Conservation (phyloP, 1,140 invertebrate genomes). For the Drosophila seguyi region DNA sequence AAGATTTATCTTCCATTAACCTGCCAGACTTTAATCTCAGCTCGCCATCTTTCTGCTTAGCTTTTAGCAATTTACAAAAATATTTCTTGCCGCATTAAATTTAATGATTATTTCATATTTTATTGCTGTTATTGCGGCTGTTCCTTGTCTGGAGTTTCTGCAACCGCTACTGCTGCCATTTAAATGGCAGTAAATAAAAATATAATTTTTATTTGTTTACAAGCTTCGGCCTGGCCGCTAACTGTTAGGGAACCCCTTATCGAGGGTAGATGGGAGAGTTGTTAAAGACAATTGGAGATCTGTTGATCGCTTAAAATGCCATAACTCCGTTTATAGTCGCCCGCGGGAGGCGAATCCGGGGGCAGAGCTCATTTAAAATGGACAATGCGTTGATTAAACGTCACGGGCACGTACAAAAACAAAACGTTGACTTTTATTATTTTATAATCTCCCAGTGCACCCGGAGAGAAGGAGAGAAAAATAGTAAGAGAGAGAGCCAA, state of each 20-base stretch:
- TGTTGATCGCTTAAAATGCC: slow-evolving; percentile 76
- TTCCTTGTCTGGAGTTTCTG: slow-evolving; percentile 70
- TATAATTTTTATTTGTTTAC: slow-evolving; percentile 44
- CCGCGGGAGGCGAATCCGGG: background rate
- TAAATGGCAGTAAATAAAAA: slow-evolving; percentile 69
- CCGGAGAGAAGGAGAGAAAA: slow-evolving; percentile 8
- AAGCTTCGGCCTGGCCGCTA: slow-evolving; percentile 34
- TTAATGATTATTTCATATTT: slow-evolving; percentile 46
- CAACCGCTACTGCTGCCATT: slow-evolving; percentile 54
- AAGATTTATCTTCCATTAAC: slow-evolving; percentile 21
- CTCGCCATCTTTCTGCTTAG: slow-evolving; percentile 1
- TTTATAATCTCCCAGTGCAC: slow-evolving; percentile 70
- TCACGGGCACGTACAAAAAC: slow-evolving; percentile 78
- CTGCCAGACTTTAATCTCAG: slow-evolving; percentile 12
- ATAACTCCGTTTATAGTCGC: slow-evolving; percentile 74
- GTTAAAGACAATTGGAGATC: slow-evolving; percentile 59
- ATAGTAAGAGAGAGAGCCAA: slow-evolving; percentile 17
- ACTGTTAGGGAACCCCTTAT: slow-evolving; percentile 53
- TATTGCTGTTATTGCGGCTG: slow-evolving; percentile 42
- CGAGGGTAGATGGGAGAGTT: slow-evolving; percentile 22
- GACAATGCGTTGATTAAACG: slow-evolving; percentile 68
- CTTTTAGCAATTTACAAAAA: slow-evolving; percentile 13
- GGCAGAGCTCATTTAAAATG: slow-evolving; percentile 58
- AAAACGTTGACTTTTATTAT: slow-evolving; percentile 74
- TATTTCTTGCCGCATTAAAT: slow-evolving; percentile 48